Conservation (phyloP, 1,140 invertebrate species). For the Drosophila obscura region DNA sequence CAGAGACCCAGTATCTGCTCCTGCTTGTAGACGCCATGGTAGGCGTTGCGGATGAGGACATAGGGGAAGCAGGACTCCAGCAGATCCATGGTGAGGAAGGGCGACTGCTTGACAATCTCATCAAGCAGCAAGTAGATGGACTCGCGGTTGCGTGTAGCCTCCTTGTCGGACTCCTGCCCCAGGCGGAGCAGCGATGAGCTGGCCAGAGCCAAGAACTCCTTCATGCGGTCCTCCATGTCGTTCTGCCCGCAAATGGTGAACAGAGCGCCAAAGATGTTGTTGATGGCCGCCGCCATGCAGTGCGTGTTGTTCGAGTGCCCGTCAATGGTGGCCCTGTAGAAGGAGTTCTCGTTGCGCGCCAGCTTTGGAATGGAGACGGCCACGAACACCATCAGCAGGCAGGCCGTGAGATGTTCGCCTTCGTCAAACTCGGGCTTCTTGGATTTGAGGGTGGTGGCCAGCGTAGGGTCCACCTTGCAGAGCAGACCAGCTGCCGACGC, state of each 20-base stretch:
- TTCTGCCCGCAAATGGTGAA: slow-evolving; percentile 97
- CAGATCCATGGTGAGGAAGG: slow-evolving; percentile 98
- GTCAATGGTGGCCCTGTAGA: slow-evolving; percentile 95
- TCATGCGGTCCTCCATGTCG: slow-evolving; percentile 98
- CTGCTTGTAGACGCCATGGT: slow-evolving; percentile 96
- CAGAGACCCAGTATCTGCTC: slow-evolving; percentile 86
- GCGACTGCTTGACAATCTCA: slow-evolving; percentile 98
- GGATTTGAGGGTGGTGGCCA: slow-evolving; percentile 93
- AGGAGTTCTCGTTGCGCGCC: slow-evolving; percentile 94
- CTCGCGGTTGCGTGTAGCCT: slow-evolving; percentile 96
- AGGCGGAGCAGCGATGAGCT: slow-evolving; percentile 97
- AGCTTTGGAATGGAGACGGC: slow-evolving; percentile 98
- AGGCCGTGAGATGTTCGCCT: slow-evolving; percentile 95
- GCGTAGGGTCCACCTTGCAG: slow-evolving; percentile 97
- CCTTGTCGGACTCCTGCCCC: slow-evolving; percentile 97
- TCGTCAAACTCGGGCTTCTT: slow-evolving; percentile 95
- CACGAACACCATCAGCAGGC: slow-evolving; percentile 99
- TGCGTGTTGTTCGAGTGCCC: slow-evolving; percentile 99
- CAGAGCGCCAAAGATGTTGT: slow-evolving; percentile 97
- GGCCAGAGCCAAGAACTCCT: slow-evolving; percentile 98
- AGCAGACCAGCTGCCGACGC: slow-evolving; percentile 96
- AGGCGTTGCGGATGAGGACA: slow-evolving; percentile 97
- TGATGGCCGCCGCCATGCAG: slow-evolving; percentile 97
- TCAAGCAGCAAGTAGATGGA: slow-evolving; percentile 98
- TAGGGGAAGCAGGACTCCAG: slow-evolving; percentile 99